Percentiles rank a stretch among this genome's conserved stretches.
These are phyloP conservation scores for Oreochromis aureus DNA, from an alignment of 2,113 vertebrate genomes.

Conservation along the genomic window DNA sequence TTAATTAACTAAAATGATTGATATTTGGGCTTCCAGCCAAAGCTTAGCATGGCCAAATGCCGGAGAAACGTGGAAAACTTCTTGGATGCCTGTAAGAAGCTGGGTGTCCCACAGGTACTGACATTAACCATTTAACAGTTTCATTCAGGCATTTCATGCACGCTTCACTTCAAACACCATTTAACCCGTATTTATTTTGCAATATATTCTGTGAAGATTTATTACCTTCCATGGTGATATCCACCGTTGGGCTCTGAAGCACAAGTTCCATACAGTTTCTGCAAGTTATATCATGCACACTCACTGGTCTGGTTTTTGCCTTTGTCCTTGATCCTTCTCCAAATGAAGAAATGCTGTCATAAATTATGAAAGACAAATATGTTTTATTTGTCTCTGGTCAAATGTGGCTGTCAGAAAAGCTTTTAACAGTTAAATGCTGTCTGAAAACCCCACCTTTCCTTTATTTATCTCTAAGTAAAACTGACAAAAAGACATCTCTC, in stretches of 20 bases:
- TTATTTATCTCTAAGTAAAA: neutral
- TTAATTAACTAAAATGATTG: neutral
- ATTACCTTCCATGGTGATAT: neutral
- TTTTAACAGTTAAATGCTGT: neutral
- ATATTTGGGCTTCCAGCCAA: slow-evolving; percentile 79
- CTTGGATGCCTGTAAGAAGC: slow-evolving; percentile 95
- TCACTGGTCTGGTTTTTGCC: neutral
- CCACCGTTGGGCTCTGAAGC: neutral
- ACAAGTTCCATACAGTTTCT: neutral
- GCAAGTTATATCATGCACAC: neutral
- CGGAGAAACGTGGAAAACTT: slow-evolving; percentile 98
- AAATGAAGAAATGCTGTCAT: neutral
- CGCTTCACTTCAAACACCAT: neutral
- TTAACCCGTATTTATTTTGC: neutral
- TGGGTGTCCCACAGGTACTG: slow-evolving; percentile 91
- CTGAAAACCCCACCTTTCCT: neutral
- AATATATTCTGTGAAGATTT: neutral
- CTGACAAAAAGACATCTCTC: neutral
- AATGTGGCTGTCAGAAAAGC: neutral
- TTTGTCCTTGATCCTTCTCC: neutral
- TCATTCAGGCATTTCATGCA: neutral
- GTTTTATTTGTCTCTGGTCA: neutral
- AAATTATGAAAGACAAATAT: neutral
- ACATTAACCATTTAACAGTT: neutral
- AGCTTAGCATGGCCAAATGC: slow-evolving; percentile 98